A percentile compares a stretch with the other conserved stretches of the same genome.
Evolutionary conservation across 2,113 vertebrate genomes (phyloP).

Genomic region (Bolborhynchus lineola): DNA sequence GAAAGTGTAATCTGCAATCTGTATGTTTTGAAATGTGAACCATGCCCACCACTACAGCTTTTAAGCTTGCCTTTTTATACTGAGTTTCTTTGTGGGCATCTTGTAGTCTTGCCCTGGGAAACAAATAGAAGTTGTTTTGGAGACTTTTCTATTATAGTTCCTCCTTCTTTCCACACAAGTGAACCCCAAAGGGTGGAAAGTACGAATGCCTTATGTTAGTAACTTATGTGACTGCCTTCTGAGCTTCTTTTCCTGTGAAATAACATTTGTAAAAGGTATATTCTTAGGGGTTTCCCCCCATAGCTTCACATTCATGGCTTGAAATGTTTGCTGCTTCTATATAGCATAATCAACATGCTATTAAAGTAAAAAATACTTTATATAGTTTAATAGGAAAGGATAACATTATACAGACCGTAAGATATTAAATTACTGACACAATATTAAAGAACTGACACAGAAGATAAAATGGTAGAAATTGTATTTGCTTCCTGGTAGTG

Average conservation of each 20-base stretch:
- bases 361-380: not conserved
- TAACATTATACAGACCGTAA: not conserved
- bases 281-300: not conserved
- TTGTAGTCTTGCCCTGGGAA: not conserved
- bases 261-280: not conserved
- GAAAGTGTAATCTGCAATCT: not conserved
- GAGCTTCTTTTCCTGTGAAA: not conserved
- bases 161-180: not conserved
- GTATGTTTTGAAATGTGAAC: not conserved
- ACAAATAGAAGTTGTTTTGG: constrained; percentile 13
- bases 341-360: not conserved
- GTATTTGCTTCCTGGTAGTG: not conserved
- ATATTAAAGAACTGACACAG: not conserved
- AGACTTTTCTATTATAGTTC: not conserved
- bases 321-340: not conserved
- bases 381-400: not conserved
- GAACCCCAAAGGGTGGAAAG: not conserved
- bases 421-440: not conserved
- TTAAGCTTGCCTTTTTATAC: not conserved
- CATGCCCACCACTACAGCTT: accelerated
- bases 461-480: not conserved
- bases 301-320: not conserved
- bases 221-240: not conserved
- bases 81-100: not conserved
- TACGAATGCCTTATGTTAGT: not conserved